Evolutionary conservation across 1,140 invertebrate species (phyloP).

Genomic region (Drosophila tristis): DNA sequence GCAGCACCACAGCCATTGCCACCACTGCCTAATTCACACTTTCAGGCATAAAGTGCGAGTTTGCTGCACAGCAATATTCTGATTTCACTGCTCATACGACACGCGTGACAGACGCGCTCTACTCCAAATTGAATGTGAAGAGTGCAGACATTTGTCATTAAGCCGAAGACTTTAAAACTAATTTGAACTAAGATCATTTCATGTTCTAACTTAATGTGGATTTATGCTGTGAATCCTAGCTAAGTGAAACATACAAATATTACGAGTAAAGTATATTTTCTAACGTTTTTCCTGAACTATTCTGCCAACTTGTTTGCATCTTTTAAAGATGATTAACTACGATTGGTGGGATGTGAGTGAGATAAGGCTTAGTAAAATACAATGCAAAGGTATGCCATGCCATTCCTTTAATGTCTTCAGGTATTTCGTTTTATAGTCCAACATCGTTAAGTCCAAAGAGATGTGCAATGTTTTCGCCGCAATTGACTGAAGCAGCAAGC

Average conservation of each 20-base stretch:
- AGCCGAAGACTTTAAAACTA: neutral
- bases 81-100: slow-evolving; percentile 36
- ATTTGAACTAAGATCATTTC: neutral
- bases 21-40: slow-evolving; percentile 36
- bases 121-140: neutral
- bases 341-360: too few species aligned
- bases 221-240: too few species aligned
- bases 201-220: too few species aligned
- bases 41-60: slow-evolving; percentile 20
- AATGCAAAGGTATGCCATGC: too few species aligned
- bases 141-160: neutral
- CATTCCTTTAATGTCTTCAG: too few species aligned
- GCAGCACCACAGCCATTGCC: slow-evolving; percentile 1
- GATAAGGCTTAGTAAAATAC: too few species aligned
- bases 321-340: too few species aligned
- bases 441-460: neutral
- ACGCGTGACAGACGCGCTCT: neutral
- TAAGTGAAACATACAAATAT: too few species aligned
- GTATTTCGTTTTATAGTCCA: neutral
- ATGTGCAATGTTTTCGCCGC: neutral
- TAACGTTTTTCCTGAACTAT: too few species aligned
- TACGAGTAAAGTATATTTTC: too few species aligned
- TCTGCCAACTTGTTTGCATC: too few species aligned
- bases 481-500: too few species aligned
- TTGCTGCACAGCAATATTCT: slow-evolving; percentile 1